Evolutionary conservation across 1,140 invertebrate genomes (phyloP).

Genomic region (Drosophila watanabei): DNA sequence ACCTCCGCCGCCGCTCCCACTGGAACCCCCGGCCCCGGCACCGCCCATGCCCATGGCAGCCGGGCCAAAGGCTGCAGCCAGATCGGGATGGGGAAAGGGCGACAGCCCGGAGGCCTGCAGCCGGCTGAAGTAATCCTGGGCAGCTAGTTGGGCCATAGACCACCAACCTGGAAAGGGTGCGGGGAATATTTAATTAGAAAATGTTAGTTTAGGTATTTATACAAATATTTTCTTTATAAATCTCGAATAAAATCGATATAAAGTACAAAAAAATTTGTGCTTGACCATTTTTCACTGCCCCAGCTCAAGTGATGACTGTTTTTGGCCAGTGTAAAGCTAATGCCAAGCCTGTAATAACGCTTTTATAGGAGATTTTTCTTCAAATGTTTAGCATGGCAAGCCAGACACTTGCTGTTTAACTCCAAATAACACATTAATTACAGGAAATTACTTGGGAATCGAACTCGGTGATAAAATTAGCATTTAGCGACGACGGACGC

Average conservation of each 20-base stretch:
- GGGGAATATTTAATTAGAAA: not conserved
- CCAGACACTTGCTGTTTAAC: constrained; percentile 70
- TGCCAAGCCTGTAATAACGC: constrained; percentile 16
- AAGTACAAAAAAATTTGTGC: constrained; percentile 12
- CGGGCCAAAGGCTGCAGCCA: constrained; percentile 80
- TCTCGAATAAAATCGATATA: not conserved
- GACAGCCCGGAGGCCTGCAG: constrained; percentile 91
- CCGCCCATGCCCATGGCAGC: constrained; percentile 86
- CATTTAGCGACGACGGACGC: not conserved
- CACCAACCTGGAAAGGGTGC: constrained; percentile 90
- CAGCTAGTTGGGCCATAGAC: constrained; percentile 94
- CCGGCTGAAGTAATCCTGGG: constrained; percentile 93
- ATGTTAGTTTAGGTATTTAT: too few relatives aligned
- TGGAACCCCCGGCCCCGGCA: constrained; percentile 54
- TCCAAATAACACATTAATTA: constrained; percentile 36
- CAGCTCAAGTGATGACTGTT: not conserved
- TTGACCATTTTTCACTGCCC: constrained; percentile 39
- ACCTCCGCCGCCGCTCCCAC: constrained; percentile 77
- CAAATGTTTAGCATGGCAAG: constrained; percentile 46
- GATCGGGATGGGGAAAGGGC: constrained; percentile 87
- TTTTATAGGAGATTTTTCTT: constrained; percentile 73
- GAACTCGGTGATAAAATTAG: not conserved
- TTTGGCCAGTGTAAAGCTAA: constrained; percentile 58
- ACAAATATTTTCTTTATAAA: not conserved
- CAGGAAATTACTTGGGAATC: not conserved